Conservation (phyloP, 2,113 vertebrate genomes). For the Piprites chloris region DNA sequence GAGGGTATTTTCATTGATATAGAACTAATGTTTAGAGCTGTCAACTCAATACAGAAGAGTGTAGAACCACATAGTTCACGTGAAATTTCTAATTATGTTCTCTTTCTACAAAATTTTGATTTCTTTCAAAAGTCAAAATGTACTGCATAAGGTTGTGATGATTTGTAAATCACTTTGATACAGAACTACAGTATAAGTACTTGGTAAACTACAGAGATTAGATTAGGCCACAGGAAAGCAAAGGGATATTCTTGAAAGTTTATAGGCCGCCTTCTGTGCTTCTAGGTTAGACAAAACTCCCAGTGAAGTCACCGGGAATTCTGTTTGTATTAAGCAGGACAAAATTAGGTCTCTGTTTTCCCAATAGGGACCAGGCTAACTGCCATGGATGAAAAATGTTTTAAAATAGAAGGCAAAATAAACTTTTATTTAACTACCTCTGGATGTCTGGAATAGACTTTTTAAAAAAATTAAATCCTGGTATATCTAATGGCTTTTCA, state of each 20-base stretch:
- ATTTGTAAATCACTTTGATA: constrained; percentile 1
- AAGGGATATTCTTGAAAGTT: constrained; percentile 1
- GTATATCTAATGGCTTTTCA: background rate
- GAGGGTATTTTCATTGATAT: background rate
- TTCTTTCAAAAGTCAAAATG: background rate
- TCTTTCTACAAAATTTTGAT: background rate
- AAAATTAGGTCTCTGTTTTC: constrained; percentile 51
- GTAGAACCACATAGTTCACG: background rate
- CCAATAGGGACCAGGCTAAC: constrained; percentile 30
- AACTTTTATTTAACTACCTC: background rate
- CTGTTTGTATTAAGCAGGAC: constrained; percentile 40
- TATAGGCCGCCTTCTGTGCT: background rate
- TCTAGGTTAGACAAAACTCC: constrained; percentile 18
- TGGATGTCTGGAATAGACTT: background rate
- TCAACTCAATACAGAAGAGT: background rate
- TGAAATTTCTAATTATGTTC: background rate
- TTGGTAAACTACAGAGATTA: background rate
- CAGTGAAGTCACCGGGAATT: constrained; percentile 40
- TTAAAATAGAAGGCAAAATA: constrained; percentile 54
- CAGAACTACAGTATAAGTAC: background rate
- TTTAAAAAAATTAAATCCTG: background rate
- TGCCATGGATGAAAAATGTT: constrained; percentile 44
- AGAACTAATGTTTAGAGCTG: background rate
- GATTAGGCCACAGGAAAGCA: background rate
- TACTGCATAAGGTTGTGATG: background rate